These are phyloP conservation scores for Tiaroga cobitis DNA, from an alignment of 2,797 vertebrate species.

Conservation along the genomic window DNA sequence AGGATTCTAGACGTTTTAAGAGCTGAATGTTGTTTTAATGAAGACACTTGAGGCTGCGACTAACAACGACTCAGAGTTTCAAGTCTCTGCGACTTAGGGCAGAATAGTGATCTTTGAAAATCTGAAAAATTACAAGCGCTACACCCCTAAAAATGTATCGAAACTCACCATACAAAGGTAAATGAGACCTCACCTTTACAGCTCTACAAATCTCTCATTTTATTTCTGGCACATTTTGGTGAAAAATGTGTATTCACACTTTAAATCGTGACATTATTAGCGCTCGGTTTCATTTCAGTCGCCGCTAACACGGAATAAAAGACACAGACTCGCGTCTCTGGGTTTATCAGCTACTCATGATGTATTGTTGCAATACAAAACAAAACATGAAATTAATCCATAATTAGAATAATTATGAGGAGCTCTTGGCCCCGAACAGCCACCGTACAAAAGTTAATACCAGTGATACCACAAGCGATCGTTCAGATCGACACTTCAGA, in stretches of 20 bases:
- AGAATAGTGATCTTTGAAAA: too few species aligned
- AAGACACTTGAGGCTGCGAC: too few species aligned
- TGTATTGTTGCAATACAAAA: slow-evolving; percentile 65
- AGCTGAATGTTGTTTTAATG: not conserved
- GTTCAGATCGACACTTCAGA: slow-evolving; percentile 7
- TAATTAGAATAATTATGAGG: slow-evolving; percentile 41
- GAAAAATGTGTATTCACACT: not conserved
- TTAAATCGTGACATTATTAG: not conserved
- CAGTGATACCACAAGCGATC: slow-evolving; percentile 35
- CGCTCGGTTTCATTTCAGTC: not conserved
- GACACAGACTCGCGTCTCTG: not conserved
- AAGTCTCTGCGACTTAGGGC: too few species aligned
- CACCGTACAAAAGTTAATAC: slow-evolving; percentile 58
- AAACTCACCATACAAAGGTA: not conserved
- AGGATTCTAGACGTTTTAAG: not conserved
- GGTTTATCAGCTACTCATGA: slow-evolving; percentile 49
- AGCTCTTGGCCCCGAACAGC: slow-evolving; percentile 47
- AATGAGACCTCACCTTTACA: not conserved
- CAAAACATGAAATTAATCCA: slow-evolving; percentile 55
- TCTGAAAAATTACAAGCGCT: not conserved
- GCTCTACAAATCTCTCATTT: not conserved
- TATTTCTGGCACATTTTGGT: not conserved
- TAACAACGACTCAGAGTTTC: too few species aligned
- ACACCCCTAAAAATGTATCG: too few species aligned
- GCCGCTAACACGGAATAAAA: not conserved